These are phyloP conservation scores for Plumapathes pennacea DNA, from an alignment of 92 coral and sea anemone genomes.

Conservation along the genomic window DNA sequence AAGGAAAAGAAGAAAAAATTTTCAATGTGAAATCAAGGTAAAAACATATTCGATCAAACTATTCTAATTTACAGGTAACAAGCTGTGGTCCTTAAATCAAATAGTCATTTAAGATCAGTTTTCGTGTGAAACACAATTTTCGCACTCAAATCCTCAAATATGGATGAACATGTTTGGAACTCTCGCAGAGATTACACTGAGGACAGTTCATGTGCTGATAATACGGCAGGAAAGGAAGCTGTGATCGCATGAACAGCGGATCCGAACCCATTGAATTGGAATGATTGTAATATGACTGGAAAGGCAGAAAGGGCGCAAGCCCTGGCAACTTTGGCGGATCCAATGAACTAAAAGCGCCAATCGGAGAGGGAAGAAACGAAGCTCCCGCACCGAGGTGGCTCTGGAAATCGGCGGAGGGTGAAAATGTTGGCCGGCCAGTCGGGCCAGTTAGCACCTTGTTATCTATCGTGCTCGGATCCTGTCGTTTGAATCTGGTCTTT, in stretches of 20 bases:
- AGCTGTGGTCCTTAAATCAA: too few species aligned
- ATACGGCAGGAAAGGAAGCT: constrained; percentile 85
- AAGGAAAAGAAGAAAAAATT: too few species aligned
- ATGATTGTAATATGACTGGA: constrained; percentile 76
- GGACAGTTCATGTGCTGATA: constrained; percentile 90
- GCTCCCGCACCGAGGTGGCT: constrained; percentile 66
- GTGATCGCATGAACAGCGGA: constrained; percentile 70
- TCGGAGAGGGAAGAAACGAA: constrained; percentile 60
- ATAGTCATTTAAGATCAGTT: too few species aligned
- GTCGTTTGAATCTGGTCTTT: constrained; percentile 93
- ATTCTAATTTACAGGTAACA: too few species aligned
- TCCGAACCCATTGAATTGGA: constrained; percentile 43
- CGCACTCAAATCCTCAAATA: constrained; percentile 90
- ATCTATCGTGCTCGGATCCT: constrained; percentile 68
- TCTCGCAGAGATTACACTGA: constrained; percentile 85
- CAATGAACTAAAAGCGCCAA: constrained; percentile 59
- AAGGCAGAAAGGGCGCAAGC: constrained; percentile 75
- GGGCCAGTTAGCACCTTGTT: constrained; percentile 43
- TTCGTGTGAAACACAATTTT: too few species aligned
- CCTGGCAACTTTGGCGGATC: constrained; percentile 86
- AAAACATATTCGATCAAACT: too few species aligned
- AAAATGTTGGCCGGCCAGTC: constrained; percentile 41
- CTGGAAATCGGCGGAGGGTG: constrained; percentile 72
- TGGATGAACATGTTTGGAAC: constrained; percentile 85
- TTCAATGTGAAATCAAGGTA: too few species aligned